Evolutionary conservation across 1,140 invertebrate genomes (phyloP).

Genomic region (Caenorhabditis briggsae): DNA sequence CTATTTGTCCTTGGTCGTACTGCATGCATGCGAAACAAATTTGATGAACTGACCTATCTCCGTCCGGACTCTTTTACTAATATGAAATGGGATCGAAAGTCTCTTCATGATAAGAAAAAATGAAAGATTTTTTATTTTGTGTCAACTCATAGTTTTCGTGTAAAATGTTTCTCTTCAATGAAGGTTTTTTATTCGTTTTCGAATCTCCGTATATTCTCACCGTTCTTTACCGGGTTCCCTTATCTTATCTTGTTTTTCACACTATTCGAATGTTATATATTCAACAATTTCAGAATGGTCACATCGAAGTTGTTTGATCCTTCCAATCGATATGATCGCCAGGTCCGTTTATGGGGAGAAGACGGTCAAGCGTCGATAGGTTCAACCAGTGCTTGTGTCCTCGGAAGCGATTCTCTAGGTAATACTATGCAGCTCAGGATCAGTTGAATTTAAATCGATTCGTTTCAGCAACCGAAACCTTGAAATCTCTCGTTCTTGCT

Average conservation of each 20-base stretch:
- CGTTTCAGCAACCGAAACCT: slow-evolving; percentile 82
- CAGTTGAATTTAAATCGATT: not conserved
- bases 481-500: slow-evolving; percentile 93
- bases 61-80: slow-evolving; percentile 58
- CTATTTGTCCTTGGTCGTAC: slow-evolving; percentile 68
- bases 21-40: slow-evolving; percentile 62
- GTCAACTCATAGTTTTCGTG: not conserved
- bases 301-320: not conserved
- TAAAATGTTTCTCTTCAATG: not conserved
- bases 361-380: slow-evolving; percentile 92
- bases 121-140: not conserved
- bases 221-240: not conserved
- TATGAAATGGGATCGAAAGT: slow-evolving; percentile 55
- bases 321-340: slow-evolving; percentile 65
- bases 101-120: slow-evolving; percentile 26
- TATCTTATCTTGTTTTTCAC: not conserved
- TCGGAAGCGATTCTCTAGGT: slow-evolving; percentile 93
- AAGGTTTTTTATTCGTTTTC: not conserved
- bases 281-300: not conserved
- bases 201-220: not conserved
- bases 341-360: slow-evolving; percentile 90
- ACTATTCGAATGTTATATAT: not conserved
- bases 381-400: slow-evolving; percentile 89
- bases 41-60: slow-evolving; percentile 63
- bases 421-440: not conserved